Evolutionary conservation across 2,113 vertebrate genomes (phyloP).

Genomic region (Tichodroma muraria): DNA sequence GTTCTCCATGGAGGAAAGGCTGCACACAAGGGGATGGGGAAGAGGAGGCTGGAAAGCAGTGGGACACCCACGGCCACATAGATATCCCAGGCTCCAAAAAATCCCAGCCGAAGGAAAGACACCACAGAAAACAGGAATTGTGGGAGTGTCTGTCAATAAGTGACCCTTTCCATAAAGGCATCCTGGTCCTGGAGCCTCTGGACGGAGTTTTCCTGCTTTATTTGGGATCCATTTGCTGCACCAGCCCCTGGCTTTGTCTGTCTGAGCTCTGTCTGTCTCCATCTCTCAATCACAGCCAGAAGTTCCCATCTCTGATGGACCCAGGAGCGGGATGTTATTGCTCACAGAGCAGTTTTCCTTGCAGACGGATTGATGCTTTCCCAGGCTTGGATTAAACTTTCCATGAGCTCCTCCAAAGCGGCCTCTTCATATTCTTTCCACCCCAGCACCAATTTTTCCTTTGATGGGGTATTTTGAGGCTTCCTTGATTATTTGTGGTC

Average conservation of each 20-base stretch:
- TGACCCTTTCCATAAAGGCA: not conserved
- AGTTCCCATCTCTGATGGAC: not conserved
- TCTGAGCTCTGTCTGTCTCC: conserved; percentile 5
- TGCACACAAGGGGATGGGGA: not conserved
- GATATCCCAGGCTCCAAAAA: not conserved
- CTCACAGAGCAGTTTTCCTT: conserved; percentile 23
- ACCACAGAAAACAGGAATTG: not conserved
- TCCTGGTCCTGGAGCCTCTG: not conserved
- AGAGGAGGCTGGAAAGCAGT: not conserved
- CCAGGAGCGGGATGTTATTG: not conserved
- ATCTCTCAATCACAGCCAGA: not conserved
- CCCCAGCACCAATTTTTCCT: not conserved
- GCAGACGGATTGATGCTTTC: not conserved
- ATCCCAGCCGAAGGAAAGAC: not conserved
- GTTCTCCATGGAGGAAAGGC: not conserved
- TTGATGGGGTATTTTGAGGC: not conserved
- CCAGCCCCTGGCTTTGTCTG: not conserved
- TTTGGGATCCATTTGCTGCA: not conserved
- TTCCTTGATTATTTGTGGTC: not conserved
- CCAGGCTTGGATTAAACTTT: not conserved
- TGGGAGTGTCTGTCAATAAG: not conserved
- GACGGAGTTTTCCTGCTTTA: not conserved
- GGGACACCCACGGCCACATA: rapidly evolving
- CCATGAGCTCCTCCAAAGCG: not conserved
- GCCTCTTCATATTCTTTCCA: not conserved